Conservation (phyloP, 2,797 vertebrate species). For the Gorsachius magnificus region DNA sequence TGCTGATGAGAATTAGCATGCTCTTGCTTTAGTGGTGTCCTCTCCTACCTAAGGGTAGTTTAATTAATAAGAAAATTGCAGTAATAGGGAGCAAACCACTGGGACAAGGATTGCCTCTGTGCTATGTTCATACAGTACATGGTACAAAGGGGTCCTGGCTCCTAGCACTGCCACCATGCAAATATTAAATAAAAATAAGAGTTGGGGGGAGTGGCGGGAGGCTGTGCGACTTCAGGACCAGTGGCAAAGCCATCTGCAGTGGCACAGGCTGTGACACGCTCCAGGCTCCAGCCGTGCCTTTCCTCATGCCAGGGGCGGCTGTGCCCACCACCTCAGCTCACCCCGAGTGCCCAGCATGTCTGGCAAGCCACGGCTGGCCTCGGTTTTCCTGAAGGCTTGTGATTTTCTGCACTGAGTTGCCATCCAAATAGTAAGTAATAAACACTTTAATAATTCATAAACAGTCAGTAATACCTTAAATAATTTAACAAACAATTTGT, state of each 20-base stretch:
- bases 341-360: neutral
- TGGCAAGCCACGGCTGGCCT: neutral
- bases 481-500: constrained; percentile 60
- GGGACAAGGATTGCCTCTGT: neutral
- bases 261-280: neutral
- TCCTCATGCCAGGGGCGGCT: constrained; percentile 40
- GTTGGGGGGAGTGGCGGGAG: neutral
- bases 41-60: neutral
- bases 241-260: constrained; percentile 21
- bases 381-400: constrained; percentile 19
- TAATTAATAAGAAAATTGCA: neutral
- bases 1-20: neutral
- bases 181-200: constrained; percentile 3
- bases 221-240: neutral
- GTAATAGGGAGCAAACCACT: neutral
- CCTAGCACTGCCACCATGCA: neutral
- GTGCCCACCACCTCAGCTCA: neutral
- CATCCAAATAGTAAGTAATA: constrained; percentile 61
- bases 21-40: neutral
- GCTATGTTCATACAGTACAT: neutral
- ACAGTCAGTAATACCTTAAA: constrained; percentile 48
- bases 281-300: neutral
- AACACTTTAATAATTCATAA: constrained; percentile 61
- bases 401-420: constrained; percentile 31
- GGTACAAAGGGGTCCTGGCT: neutral